Evolutionary conservation across 2,888 invertebrate species (phyloP), one percentile per base, ranked within the genome.

Genomic region (Ariolimax columbianus): DNA sequence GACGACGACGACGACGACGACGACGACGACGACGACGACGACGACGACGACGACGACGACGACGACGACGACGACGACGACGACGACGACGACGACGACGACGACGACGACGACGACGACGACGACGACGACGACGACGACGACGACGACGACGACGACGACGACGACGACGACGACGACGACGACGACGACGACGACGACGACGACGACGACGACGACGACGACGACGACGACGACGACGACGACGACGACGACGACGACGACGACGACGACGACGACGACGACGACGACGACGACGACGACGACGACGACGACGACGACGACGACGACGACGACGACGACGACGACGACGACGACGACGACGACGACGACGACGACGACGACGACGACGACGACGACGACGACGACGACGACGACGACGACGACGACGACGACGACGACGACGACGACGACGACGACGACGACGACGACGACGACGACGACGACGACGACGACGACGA

Each of bases 21-120:
- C 36, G 38, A 63, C 36, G 66, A 79, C 36, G 66, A 79, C 26
- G 66, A 79, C 26, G 66, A 79, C 26, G 66, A 79, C 26, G 14
- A 66, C 11, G 79, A 79, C 59, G 79, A 79, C 59, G 63, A 79
- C 59, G 79, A 79, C 59, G 79, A 79, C 59, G 79, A 79, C 59
- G 63, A 80, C 68, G 63, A 79, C 66, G 66, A 79, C 66, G 79
- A 79, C 36, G 40, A 79, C 36, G 66, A 66, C 36, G 66, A 79
- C 36, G 66, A 79, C 36, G 66, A 79, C 36, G 30, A 66, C 36
- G 79, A 79, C 36, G 79, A 38, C 36, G 66, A 66, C 36, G 66
- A 66, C 36, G 40, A 79, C 36, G 63, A 63, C 26, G 63, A 9
- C 14, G 11, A 73, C 19, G 40, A 78, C 19, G 40, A 79, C 36